Evolutionary conservation across 2,888 invertebrate genomes (phyloP), one percentile per base, ranked within the genome.

Genomic region (Eumerus sabulonum): DNA sequence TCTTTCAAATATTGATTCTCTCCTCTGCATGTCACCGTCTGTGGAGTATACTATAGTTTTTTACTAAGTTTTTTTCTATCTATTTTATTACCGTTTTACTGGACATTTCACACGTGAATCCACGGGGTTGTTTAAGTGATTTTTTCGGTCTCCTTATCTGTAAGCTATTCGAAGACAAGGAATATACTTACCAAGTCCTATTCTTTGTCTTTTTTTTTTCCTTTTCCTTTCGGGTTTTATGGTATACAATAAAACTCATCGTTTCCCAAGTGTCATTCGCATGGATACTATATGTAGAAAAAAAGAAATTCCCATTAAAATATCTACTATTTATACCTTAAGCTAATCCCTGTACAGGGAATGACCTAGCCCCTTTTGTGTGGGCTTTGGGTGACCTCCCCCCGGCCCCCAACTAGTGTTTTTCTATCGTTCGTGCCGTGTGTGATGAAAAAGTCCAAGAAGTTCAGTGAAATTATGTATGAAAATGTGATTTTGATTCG

Each of bases 1-100:
- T 74, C 68, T 79, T 59, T 60, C 63, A 64, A 68, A 79, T 79
- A 79, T 79, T 74, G 79, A 79, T 79, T 79, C 74, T 68, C 79
- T 67, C 47, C 63, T 67, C 67, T 64, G 64, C 60, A 74, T 73
- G 57, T 60, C 54, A 74, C 50, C 72, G 72, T 59, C 36, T 64
- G 47, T 54, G 27, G 48, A 68, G 27, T 27, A 27, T 27, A 27
- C 27, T 27, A 27, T 4, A 27, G 48, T 63, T 79, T n/a, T 9
- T 51, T 59, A 56, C 68, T 4, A 27, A 27, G 7, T 48, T 48
- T 36, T 67, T 64, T 53, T 50, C 44, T 63, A n/a, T n/a, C n/a
- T n/a, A n/a, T 40, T 47, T 44, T 50, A 63, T 50, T 47, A 44
- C 56, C 36, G 44, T 79, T 63, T 63, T 14, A 36, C 14, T 62